Evolutionary conservation across 1,140 invertebrate species (phyloP).

Genomic region (Aphaenogaster ashmeadi): DNA sequence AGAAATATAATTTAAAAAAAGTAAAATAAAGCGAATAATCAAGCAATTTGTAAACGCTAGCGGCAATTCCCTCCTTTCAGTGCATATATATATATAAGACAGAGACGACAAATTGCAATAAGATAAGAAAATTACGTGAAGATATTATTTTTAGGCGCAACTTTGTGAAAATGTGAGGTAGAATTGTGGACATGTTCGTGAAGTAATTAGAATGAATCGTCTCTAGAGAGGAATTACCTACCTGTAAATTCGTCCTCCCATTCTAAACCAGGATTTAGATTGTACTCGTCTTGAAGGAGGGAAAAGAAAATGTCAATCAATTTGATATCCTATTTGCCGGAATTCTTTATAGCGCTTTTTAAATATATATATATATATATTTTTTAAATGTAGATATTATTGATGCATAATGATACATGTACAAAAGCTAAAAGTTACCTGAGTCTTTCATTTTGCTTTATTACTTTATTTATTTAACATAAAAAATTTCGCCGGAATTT

Average conservation of each 20-base stretch:
- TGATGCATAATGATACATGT: conserved; percentile 71
- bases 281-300: conserved; percentile 98
- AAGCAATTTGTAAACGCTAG: conserved; percentile 70
- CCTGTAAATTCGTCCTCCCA: conserved; percentile 99
- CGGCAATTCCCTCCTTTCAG: conserved; percentile 66
- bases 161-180: conserved; percentile 65
- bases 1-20: conserved; percentile 26
- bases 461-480: neutral
- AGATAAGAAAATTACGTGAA: conserved; percentile 57
- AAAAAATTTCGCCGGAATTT: neutral
- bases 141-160: conserved; percentile 66
- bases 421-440: conserved; percentile 31
- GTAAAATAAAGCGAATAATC: conserved; percentile 60
- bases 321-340: conserved; percentile 82
- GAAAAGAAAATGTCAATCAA: conserved; percentile 92
- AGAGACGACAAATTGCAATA: conserved; percentile 64
- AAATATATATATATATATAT: conserved; percentile 18
- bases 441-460: conserved; percentile 11
- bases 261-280: conserved; percentile 99
- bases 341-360: conserved; percentile 72
- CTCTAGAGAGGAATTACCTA: conserved; percentile 91
- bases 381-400: conserved; percentile 73
- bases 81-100: conserved; percentile 52
- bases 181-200: conserved; percentile 66
- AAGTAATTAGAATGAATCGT: conserved; percentile 75